Percentiles rank a stretch among this genome's conserved stretches.
phyloP scores from a whole-genome alignment of 2,113 vertebrate genomes.

The Gila orcuttii region DNA sequence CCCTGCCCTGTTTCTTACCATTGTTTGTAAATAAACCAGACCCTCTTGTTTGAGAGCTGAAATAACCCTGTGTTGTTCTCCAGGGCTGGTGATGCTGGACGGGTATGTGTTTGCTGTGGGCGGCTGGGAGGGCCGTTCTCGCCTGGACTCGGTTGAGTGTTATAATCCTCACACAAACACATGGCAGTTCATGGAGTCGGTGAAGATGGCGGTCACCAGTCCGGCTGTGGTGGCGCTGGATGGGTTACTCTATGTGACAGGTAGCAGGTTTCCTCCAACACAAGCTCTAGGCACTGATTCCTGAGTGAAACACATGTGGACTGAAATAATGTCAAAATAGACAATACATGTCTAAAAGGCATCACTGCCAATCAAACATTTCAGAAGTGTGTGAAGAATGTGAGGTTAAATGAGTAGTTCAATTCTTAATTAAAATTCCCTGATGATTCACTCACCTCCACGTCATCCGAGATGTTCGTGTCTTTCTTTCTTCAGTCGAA shows the following conservation, averaged over 20 bases:
- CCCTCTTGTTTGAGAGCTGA: not conserved
- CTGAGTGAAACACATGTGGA: not conserved
- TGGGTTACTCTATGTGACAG: slow-evolving; percentile 81
- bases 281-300: not conserved
- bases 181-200: slow-evolving; percentile 79
- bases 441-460: too few species aligned
- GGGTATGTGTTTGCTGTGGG: slow-evolving; percentile 82
- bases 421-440: too few species aligned
- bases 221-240: slow-evolving; percentile 80
- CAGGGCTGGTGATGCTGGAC: slow-evolving; percentile 81
- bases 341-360: not conserved
- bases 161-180: slow-evolving; percentile 79
- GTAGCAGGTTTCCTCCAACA: slow-evolving; percentile 52
- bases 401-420: too few species aligned
- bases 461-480: too few species aligned
- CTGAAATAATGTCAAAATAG: not conserved
- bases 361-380: not conserved
- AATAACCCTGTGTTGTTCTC: not conserved
- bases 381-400: too few species aligned
- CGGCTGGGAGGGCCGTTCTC: slow-evolving; percentile 80
- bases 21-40: not conserved
- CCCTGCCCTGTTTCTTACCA: not conserved
- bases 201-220: slow-evolving; percentile 82
- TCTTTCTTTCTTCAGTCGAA: too few species aligned
- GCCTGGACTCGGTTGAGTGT: slow-evolving; percentile 79